Evolutionary conservation across 2,797 vertebrate genomes (phyloP).

Genomic region (Myripristis murdjan): DNA sequence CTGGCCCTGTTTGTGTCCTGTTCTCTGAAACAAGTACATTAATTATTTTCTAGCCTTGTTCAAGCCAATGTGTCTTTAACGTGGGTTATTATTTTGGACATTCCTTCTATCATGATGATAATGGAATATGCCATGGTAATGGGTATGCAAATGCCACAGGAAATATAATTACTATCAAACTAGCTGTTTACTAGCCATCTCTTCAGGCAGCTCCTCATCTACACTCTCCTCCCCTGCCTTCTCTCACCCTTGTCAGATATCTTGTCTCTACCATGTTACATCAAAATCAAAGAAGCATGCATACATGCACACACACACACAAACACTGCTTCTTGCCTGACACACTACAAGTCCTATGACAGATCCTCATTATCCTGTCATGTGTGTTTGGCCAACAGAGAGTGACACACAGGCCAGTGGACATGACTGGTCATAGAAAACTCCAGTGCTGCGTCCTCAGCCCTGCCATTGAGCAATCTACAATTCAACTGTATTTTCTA

Average conservation of each 20-base stretch:
- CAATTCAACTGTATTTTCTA: background rate
- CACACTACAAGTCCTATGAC: slow-evolving; percentile 22
- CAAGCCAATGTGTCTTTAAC: no score
- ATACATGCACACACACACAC: slow-evolving; percentile 4
- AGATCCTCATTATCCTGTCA: slow-evolving; percentile 11
- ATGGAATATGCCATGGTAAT: background rate
- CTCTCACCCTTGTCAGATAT: background rate
- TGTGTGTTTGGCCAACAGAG: slow-evolving; percentile 36
- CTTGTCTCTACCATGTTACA: background rate
- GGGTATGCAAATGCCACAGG: background rate
- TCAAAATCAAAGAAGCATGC: background rate
- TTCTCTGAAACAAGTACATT: background rate
- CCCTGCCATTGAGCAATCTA: background rate
- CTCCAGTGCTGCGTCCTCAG: background rate
- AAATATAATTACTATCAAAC: slow-evolving; percentile 16
- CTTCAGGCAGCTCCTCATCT: background rate
- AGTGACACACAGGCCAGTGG: slow-evolving; percentile 14
- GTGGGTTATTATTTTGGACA: background rate
- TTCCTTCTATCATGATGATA: background rate
- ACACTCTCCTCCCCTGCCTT: background rate
- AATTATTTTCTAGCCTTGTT: background rate
- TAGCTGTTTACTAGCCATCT: background rate
- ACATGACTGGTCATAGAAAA: slow-evolving; percentile 2
- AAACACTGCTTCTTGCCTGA: background rate
- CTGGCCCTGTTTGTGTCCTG: no score